These are phyloP conservation scores for Ochotona princeps DNA, from an alignment of 2,113 vertebrate species.

Conservation along the genomic window DNA sequence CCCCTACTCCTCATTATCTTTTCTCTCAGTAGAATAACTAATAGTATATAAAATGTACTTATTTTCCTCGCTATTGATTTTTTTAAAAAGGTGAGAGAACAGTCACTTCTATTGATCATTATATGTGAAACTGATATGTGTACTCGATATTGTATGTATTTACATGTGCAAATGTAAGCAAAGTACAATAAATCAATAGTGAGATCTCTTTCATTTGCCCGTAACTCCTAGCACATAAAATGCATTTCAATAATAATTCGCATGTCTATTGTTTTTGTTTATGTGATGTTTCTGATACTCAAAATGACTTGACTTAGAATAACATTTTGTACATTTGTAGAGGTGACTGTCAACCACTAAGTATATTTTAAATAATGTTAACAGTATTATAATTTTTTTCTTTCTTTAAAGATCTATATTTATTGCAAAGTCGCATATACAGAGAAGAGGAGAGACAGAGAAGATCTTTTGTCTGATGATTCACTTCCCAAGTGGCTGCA, in stretches of 20 bases:
- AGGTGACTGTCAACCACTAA: not conserved
- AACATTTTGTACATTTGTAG: not conserved
- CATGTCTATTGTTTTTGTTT: not conserved
- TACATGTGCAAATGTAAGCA: not conserved
- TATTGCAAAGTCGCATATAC: too few species aligned
- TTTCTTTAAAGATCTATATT: not conserved
- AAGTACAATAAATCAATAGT: not conserved
- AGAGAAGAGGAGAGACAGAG: too few species aligned
- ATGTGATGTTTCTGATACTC: not conserved
- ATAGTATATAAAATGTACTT: not conserved
- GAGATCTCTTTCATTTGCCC: not conserved
- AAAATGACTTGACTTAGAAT: not conserved
- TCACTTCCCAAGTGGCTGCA: too few species aligned
- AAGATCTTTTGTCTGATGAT: too few species aligned
- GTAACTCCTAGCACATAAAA: not conserved
- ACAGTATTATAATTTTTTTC: not conserved
- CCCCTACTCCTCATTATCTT: not conserved
- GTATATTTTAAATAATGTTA: constrained; percentile 22
- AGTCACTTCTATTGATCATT: too few species aligned
- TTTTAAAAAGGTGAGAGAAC: too few species aligned
- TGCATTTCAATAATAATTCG: constrained; percentile 1
- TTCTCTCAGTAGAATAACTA: not conserved
- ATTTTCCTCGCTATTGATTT: not conserved
- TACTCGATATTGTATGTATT: too few species aligned
- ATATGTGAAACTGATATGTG: too few species aligned